Conservation (phyloP, 1,140 invertebrate species). For the Physella acuta region DNA sequence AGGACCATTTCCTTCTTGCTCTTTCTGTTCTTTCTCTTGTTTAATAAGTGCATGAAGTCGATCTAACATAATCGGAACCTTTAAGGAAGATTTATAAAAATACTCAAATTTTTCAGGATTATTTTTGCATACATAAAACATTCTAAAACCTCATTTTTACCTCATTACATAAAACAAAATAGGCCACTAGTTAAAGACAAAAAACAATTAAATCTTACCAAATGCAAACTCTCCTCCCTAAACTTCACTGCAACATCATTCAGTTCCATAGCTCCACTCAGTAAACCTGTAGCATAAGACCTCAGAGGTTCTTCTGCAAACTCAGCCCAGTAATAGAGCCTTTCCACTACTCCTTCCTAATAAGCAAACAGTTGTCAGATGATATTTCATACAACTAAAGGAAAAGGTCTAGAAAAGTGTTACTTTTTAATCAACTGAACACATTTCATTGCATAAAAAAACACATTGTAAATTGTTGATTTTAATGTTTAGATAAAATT, state of each 20-base stretch:
- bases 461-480: background rate
- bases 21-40: conserved; percentile 23
- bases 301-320: conserved; percentile 83
- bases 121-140: too few relatives aligned
- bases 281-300: conserved; percentile 89
- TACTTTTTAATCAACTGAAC: background rate
- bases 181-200: background rate
- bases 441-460: background rate
- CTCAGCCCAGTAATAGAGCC: conserved; percentile 86
- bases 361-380: background rate
- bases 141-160: too few relatives aligned
- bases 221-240: conserved; percentile 81
- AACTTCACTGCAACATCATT: conserved; percentile 88
- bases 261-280: conserved; percentile 95
- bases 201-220: conserved; percentile 61
- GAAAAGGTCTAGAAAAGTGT: background rate
- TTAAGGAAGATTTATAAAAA: too few relatives aligned
- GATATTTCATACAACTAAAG: too few relatives aligned
- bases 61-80: conserved; percentile 80
- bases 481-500: background rate
- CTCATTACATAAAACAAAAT: too few relatives aligned
- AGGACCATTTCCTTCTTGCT: conserved; percentile 32
- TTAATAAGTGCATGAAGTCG: conserved; percentile 71
- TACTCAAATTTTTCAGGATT: too few relatives aligned
- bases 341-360: conserved; percentile 80